These are phyloP conservation scores for Oxyura jamaicensis DNA, from an alignment of 2,113 vertebrate species.

Conservation along the genomic window DNA sequence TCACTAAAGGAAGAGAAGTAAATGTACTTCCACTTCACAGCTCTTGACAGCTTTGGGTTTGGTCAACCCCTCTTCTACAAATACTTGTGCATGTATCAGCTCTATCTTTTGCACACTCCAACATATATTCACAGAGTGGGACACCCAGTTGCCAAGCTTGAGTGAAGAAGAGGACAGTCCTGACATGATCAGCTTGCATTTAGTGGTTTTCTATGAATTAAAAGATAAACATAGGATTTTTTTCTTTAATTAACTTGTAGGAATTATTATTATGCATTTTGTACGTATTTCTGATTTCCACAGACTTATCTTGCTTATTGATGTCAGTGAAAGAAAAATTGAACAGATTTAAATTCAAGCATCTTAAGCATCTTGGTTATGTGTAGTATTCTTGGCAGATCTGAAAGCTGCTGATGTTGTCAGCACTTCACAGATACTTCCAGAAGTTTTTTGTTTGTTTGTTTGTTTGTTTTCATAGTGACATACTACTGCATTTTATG, in stretches of 20 bases:
- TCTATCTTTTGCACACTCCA: not conserved
- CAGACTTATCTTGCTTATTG: not conserved
- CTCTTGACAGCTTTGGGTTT: not conserved
- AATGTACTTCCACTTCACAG: not conserved
- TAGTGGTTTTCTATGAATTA: not conserved
- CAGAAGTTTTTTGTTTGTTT: not conserved
- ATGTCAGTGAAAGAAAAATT: not conserved
- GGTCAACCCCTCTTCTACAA: rapidly evolving
- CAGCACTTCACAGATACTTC: not conserved
- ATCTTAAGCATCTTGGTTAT: not conserved
- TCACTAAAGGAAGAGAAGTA: not conserved
- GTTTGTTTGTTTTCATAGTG: not conserved
- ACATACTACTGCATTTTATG: not conserved
- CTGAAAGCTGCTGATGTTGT: not conserved
- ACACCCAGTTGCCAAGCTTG: not conserved
- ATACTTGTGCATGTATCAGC: rapidly evolving
- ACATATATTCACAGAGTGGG: not conserved
- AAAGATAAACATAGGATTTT: not conserved
- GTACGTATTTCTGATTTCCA: not conserved
- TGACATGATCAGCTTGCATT: not conserved
- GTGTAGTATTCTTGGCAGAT: not conserved
- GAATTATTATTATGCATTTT: not conserved
- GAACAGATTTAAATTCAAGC: not conserved
- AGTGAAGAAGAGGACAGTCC: not conserved
- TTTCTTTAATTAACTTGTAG: not conserved